A percentile compares a stretch with the other conserved stretches of the same genome.
phyloP scores from a whole-genome alignment of 2,888 invertebrate species.

The Cryptus viduatorius region DNA sequence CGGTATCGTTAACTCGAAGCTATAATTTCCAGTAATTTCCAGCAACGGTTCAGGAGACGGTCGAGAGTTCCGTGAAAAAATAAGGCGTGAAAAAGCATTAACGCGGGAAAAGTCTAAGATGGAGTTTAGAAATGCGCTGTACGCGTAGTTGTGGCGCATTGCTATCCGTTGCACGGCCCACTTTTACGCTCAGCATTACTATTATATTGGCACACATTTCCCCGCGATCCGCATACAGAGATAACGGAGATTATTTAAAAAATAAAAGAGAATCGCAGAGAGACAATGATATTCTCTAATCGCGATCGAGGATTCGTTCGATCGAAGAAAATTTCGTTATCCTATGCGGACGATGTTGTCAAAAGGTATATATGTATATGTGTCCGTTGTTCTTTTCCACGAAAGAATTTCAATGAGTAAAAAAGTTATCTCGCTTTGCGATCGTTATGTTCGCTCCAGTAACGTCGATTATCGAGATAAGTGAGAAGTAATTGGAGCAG shows the following conservation, averaged over 20 bases:
- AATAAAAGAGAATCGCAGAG: not conserved
- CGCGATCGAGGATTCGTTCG: no score
- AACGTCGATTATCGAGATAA: constrained; percentile 76
- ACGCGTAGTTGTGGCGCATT: constrained; percentile 26
- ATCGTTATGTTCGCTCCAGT: constrained; percentile 76
- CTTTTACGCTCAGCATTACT: constrained; percentile 44
- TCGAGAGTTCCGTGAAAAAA: not conserved
- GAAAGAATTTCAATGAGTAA: constrained; percentile 10
- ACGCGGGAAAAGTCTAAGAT: constrained; percentile 61
- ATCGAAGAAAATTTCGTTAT: no score
- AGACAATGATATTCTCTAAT: no score
- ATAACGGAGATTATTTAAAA: not conserved
- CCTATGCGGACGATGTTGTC: not conserved
- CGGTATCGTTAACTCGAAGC: not conserved
- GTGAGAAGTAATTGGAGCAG: constrained; percentile 79
- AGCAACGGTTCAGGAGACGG: not conserved
- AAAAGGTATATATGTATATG: constrained; percentile 25
- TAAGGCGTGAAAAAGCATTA: constrained; percentile 34
- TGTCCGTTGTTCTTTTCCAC: not conserved
- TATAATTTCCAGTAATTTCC: constrained; percentile 8
- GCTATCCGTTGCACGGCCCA: constrained; percentile 38
- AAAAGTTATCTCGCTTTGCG: constrained; percentile 70
- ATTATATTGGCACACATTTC: constrained; percentile 54
- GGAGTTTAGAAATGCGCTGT: constrained; percentile 59
- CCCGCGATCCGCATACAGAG: not conserved